phyloP scores from a whole-genome alignment of 2,113 vertebrate species.

The Bettongia penicillata region DNA sequence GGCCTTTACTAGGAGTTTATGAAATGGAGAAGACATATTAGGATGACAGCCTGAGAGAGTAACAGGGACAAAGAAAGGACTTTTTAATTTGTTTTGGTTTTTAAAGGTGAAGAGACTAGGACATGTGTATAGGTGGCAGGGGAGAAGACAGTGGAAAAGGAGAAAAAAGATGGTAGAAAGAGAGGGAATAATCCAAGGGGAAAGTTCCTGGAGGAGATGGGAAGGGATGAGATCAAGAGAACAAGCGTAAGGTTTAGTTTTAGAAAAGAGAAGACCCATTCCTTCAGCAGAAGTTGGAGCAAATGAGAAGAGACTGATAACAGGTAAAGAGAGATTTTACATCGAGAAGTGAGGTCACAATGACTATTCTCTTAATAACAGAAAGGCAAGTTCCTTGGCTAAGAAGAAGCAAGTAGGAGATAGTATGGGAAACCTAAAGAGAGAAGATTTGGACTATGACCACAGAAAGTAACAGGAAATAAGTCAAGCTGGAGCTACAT shows the following conservation, averaged over 20 bases:
- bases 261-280: not conserved
- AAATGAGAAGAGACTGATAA: not conserved
- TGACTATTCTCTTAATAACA: not conserved
- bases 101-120: not conserved
- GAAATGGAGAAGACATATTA: not conserved
- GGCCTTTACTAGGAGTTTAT: not conserved
- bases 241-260: not conserved
- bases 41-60: not conserved
- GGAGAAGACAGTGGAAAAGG: not conserved
- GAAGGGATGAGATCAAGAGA: not conserved
- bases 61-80: not conserved
- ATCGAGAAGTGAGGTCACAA: not conserved
- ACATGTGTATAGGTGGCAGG: not conserved
- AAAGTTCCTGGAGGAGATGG: not conserved
- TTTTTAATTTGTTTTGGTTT: not conserved
- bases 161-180: not conserved
- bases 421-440: not conserved
- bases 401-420: not conserved
- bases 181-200: not conserved
- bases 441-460: not conserved
- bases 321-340: not conserved
- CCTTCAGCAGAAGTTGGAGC: not conserved
- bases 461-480: not conserved
- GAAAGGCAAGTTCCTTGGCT: not conserved
- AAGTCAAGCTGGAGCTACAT: not conserved